A percentile compares a stretch with the other conserved stretches of the same genome.
phyloP scores from a whole-genome alignment of 2,888 invertebrate species.

The Heliconius hortense region DNA sequence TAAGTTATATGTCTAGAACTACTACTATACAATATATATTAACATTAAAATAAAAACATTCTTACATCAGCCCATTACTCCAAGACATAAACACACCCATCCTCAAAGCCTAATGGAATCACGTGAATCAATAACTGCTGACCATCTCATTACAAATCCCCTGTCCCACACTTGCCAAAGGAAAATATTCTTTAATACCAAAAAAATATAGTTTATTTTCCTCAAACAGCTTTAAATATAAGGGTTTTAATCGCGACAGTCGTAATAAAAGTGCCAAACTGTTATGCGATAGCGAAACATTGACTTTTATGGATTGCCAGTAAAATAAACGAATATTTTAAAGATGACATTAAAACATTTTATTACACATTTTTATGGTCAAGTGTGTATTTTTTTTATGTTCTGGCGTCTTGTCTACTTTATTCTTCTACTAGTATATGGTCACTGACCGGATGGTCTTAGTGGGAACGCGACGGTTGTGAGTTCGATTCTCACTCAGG shows the following conservation, averaged over 20 bases:
- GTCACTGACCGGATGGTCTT: background rate
- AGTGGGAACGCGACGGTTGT: background rate
- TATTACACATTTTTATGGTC: slow-evolving; percentile 2
- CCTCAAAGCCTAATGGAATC: slow-evolving; percentile 60
- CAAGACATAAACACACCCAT: slow-evolving; percentile 32
- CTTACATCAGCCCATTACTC: slow-evolving; percentile 23
- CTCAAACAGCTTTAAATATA: slow-evolving; percentile 42
- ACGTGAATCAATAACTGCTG: slow-evolving; percentile 79
- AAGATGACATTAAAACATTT: slow-evolving; percentile 17
- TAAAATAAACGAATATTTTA: slow-evolving; percentile 53
- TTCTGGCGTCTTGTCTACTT: background rate
- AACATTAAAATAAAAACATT: background rate
- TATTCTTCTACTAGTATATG: background rate
- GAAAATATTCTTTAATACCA: slow-evolving; percentile 32
- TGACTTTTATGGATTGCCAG: slow-evolving; percentile 68
- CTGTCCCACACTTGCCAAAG: slow-evolving; percentile 58
- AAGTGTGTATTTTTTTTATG: background rate
- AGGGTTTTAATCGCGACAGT: slow-evolving; percentile 60
- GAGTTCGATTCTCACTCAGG: background rate
- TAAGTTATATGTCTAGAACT: background rate
- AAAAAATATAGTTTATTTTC: slow-evolving; percentile 45
- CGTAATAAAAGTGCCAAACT: slow-evolving; percentile 69
- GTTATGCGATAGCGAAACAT: slow-evolving; percentile 65
- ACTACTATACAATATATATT: background rate
- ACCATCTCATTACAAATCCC: slow-evolving; percentile 75